Percentiles rank a stretch among this genome's conserved stretches.
These are phyloP conservation scores for Tangachromis dhanisi DNA, from an alignment of 2,113 vertebrate genomes.

Conservation along the genomic window DNA sequence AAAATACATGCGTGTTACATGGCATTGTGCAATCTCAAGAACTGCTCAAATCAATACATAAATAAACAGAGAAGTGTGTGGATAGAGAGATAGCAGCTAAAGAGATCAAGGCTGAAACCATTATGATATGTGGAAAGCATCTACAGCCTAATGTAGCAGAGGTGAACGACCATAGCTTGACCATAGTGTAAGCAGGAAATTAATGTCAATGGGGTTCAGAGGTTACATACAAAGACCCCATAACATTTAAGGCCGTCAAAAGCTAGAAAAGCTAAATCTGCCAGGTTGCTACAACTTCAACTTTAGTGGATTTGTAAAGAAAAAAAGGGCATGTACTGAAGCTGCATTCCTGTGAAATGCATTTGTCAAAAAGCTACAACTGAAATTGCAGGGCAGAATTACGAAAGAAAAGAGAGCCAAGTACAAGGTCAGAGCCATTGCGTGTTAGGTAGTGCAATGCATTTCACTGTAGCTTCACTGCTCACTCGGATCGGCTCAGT, in stretches of 20 bases:
- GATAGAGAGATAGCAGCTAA: conserved; percentile 59
- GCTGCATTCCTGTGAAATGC: conserved; percentile 23
- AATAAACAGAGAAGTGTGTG: conserved; percentile 69
- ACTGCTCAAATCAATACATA: conserved; percentile 72
- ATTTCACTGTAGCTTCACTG: background rate
- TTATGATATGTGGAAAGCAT: background rate
- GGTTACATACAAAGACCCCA: background rate
- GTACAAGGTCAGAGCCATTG: conserved; percentile 3
- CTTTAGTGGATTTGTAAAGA: background rate
- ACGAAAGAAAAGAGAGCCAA: background rate
- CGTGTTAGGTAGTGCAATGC: conserved; percentile 35
- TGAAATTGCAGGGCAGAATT: conserved; percentile 7
- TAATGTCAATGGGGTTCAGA: background rate
- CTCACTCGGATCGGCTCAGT: background rate
- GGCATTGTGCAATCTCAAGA: conserved; percentile 74
- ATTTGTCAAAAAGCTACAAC: conserved; percentile 3
- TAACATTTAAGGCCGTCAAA: background rate
- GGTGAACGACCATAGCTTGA: background rate
- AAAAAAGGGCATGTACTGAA: background rate
- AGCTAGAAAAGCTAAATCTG: background rate
- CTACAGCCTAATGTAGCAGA: background rate
- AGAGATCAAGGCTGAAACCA: background rate
- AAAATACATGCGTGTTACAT: conserved; percentile 83
- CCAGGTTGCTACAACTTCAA: background rate
- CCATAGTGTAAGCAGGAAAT: background rate